Conservation (phyloP, 92 coral and sea anemone species). For the Anthopleura xanthogrammica region DNA sequence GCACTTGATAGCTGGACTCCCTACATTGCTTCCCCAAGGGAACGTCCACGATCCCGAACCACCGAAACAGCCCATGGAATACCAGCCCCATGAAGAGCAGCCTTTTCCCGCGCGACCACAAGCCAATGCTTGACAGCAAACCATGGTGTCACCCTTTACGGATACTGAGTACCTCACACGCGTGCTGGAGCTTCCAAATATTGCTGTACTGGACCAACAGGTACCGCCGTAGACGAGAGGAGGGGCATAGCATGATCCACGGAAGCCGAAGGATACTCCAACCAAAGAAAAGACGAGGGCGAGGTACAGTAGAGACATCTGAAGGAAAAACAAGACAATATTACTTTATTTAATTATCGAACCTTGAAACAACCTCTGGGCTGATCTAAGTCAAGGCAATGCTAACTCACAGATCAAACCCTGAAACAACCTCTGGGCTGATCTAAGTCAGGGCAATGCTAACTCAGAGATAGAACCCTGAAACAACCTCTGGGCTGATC, state of each 20-base stretch:
- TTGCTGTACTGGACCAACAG: slow-evolving; percentile 10
- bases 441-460: too few species aligned
- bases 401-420: too few species aligned
- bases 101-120: slow-evolving; percentile 17
- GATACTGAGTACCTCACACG: slow-evolving; percentile 18
- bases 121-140: slow-evolving; percentile 22
- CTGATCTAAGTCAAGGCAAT: too few species aligned
- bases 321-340: background rate
- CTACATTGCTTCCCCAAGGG: slow-evolving; percentile 51
- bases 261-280: slow-evolving; percentile 21
- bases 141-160: slow-evolving; percentile 24
- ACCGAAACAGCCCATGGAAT: slow-evolving; percentile 29
- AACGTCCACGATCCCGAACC: slow-evolving; percentile 20
- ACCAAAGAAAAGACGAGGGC: slow-evolving; percentile 14
- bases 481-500: too few species aligned
- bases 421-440: too few species aligned
- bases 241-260: slow-evolving; percentile 34
- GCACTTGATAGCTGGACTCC: slow-evolving; percentile 39
- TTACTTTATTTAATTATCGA: too few species aligned
- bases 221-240: slow-evolving; percentile 15
- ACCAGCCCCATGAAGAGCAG: slow-evolving; percentile 31
- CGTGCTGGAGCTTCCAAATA: slow-evolving; percentile 28
- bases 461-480: too few species aligned
- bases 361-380: too few species aligned
- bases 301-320: slow-evolving; percentile 13